Conservation (phyloP, 2,113 vertebrate genomes). For the Nymphicus hollandicus region DNA sequence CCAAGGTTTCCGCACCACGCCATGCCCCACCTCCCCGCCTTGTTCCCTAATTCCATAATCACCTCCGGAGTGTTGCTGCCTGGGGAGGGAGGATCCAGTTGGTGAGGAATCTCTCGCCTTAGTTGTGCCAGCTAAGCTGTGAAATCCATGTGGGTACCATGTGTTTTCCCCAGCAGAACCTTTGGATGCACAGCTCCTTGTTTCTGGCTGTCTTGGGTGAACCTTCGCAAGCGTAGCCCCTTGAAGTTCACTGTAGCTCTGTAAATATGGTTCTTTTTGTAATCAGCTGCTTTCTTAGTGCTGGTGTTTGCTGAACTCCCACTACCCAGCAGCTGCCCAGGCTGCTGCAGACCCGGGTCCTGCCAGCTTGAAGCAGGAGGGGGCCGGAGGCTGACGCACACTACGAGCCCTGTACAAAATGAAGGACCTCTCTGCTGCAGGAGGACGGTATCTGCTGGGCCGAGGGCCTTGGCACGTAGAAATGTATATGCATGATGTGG, state of each 20-base stretch:
- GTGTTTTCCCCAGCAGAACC: background rate
- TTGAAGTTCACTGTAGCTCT: conserved; percentile 21
- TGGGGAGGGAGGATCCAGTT: background rate
- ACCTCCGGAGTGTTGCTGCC: background rate
- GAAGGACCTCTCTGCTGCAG: conserved; percentile 27
- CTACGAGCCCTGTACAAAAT: background rate
- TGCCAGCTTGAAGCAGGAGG: background rate
- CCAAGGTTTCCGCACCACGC: rapidly evolving
- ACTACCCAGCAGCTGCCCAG: background rate
- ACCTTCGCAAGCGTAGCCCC: background rate
- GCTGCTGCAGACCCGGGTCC: background rate
- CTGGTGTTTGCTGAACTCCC: background rate
- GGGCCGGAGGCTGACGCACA: background rate
- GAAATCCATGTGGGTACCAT: background rate
- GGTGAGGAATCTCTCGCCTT: background rate
- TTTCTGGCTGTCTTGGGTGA: background rate
- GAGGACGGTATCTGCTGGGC: background rate
- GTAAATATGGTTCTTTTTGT: conserved; percentile 16
- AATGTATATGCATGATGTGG: background rate
- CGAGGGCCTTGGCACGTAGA: background rate
- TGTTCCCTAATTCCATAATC: background rate
- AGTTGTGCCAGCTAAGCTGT: conserved; percentile 35
- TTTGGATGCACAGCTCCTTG: background rate
- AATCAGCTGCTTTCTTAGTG: background rate
- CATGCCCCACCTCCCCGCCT: background rate